A percentile compares a stretch with the other conserved stretches of the same genome.
Evolutionary conservation across 2,797 vertebrate species (phyloP).

Genomic region (Cynodonichthys magdalenae): DNA sequence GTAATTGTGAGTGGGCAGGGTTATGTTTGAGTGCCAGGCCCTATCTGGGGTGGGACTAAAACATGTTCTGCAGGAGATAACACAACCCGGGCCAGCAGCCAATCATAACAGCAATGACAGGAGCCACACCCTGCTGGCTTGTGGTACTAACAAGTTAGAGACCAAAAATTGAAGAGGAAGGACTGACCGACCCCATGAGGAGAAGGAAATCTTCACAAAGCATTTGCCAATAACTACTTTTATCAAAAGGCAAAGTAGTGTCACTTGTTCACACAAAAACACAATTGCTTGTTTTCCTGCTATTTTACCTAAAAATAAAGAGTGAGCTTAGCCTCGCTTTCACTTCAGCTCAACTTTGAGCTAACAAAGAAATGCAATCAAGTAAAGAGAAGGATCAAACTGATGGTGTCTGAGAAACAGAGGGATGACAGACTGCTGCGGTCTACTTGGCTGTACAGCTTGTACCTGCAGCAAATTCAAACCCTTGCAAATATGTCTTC

Average conservation of each 20-base stretch:
- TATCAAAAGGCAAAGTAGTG: conserved; percentile 61
- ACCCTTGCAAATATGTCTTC: conserved; percentile 51
- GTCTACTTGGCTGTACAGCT: conserved; percentile 64
- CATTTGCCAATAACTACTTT: conserved; percentile 80
- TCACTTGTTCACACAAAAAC: conserved; percentile 37
- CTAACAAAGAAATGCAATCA: conserved; percentile 26
- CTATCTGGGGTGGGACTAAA: conserved; percentile 86
- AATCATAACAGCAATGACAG: conserved; percentile 75
- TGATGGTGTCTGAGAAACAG: conserved; percentile 44
- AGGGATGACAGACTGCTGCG: conserved; percentile 63
- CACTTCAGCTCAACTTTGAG: conserved; percentile 39
- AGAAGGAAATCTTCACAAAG: conserved; percentile 39
- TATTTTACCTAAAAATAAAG: conserved; percentile 27
- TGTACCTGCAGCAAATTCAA: conserved; percentile 65
- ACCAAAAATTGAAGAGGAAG: conserved; percentile 40
- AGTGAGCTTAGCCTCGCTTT: conserved; percentile 22
- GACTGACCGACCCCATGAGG: conserved; percentile 53
- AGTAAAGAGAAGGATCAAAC: conserved; percentile 46
- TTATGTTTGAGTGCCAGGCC: conserved; percentile 81
- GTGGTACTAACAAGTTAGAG: conserved; percentile 38
- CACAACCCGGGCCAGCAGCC: conserved; percentile 65
- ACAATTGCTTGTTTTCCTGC: conserved; percentile 31
- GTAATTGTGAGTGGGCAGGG: conserved; percentile 81
- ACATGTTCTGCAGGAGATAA: conserved; percentile 88
- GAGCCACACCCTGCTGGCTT: conserved; percentile 65